Base-by-base conservation (phyloP, 2,888 invertebrate species). In the Diaprepes abbreviatus region DNA sequence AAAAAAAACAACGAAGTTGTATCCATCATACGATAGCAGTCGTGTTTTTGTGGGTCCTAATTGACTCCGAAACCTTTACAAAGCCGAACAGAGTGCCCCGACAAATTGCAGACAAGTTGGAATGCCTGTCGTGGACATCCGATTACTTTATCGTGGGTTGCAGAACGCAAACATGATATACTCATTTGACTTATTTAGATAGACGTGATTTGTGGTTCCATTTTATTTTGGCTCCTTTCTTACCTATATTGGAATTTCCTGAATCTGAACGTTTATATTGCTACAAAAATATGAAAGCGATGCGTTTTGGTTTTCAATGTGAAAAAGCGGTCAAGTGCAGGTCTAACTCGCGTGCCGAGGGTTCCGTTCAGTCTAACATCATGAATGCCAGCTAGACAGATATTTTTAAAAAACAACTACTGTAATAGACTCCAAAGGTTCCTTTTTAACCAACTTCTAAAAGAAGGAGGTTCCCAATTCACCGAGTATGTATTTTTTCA, bases 31-130 rank as follows among this genome's bases (percentile, higher is more conserved):
- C 63, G 64, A 69, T 71, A 63, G 62, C 58, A 54, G 58, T 66
- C 64, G 54, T 64, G 63, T 71, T 73, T 73, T 73, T 73, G 68
- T 66, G 71, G 60, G 74, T 73, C 66, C 74, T 75, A 75, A 75
- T 74, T 74, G 76, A 74, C 74, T 74, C 74, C 60, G 72, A 72
- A 66, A 66, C 70, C 64, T 74, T 71, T 68, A 75, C 74, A 73
- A 72, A 73, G 73, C 72, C 73, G 72, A 72, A 72, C 67, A 65
- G 66, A 58, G 66, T 59, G 65, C 60, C 40, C 72, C 70, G 76
- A 79, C 78, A 78, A 79, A 78, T 79, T 79, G 78, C 77, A 77
- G 77, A 78, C 77, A 78, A 74, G 71, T 71, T 72, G 78, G 75
- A 77, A 78, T 78, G 75, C 67, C 72, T 75, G 77, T 76, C 73